A percentile compares a stretch with the other conserved stretches of the same genome.
Conservation (phyloP, 2,113 vertebrate genomes). For the Leuciscus idus region DNA sequence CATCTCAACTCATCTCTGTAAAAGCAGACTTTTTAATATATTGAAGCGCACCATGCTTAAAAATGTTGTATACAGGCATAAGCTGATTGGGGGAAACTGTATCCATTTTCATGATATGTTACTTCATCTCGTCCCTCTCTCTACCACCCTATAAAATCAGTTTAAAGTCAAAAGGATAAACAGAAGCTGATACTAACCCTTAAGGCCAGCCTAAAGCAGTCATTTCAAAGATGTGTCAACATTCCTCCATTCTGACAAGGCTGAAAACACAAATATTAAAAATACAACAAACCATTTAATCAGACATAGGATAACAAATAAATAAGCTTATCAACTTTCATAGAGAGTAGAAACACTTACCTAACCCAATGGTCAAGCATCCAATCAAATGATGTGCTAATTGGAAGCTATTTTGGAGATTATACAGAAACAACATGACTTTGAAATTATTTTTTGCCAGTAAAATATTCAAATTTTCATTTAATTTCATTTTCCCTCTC, state of each 20-base stretch:
- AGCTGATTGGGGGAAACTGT: not conserved
- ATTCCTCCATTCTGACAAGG: not conserved
- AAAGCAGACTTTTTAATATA: not conserved
- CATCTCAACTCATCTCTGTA: not conserved
- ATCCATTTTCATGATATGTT: not conserved
- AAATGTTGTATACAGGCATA: not conserved
- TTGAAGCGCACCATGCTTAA: not conserved
- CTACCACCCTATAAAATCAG: not conserved
- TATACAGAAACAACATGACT: not conserved
- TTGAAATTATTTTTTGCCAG: not conserved
- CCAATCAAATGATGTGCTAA: not conserved
- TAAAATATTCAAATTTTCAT: no score
- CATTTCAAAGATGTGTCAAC: not conserved
- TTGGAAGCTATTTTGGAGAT: not conserved
- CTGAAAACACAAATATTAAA: conserved; percentile 1
- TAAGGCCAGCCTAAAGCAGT: not conserved
- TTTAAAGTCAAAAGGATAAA: not conserved
- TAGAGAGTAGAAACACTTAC: not conserved
- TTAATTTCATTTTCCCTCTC: no score
- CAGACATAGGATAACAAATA: not conserved
- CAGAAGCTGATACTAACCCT: not conserved
- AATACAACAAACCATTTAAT: not conserved
- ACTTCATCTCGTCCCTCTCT: not conserved
- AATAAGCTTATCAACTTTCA: not conserved
- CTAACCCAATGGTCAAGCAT: not conserved